These are phyloP conservation scores for Nothoprocta perdicaria DNA, from an alignment of 2,113 vertebrate species.

Conservation along the genomic window DNA sequence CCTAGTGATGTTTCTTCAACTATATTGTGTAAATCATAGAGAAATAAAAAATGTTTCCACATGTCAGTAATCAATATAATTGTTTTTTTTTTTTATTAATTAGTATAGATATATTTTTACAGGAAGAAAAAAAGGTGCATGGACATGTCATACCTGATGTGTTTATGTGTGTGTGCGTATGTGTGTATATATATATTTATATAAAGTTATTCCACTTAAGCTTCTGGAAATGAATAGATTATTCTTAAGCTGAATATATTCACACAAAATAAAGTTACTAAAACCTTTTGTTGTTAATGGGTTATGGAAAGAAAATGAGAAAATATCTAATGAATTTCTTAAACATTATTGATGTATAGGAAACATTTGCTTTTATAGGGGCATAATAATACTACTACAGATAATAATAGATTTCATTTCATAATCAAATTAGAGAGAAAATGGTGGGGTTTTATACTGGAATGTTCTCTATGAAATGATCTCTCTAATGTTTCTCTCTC, in stretches of 20 bases:
- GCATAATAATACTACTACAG: neutral
- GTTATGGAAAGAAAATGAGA: neutral
- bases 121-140: neutral
- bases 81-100: too few relatives aligned
- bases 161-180: neutral
- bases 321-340: neutral
- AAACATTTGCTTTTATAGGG: neutral
- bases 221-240: neutral
- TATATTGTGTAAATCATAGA: neutral
- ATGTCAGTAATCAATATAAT: neutral
- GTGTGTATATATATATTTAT: too few relatives aligned
- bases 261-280: neutral
- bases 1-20: neutral
- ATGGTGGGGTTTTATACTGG: neutral
- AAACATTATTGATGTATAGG: neutral
- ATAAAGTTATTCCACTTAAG: neutral
- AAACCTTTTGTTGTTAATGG: neutral
- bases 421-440: neutral
- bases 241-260: neutral
- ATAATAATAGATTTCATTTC: neutral
- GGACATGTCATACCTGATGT: neutral
- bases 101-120: neutral
- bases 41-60: neutral
- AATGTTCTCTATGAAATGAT: neutral
- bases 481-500: neutral